These are phyloP conservation scores for Malthinus seriepunctatus DNA, from an alignment of 2,888 invertebrate species.

Conservation along the genomic window DNA sequence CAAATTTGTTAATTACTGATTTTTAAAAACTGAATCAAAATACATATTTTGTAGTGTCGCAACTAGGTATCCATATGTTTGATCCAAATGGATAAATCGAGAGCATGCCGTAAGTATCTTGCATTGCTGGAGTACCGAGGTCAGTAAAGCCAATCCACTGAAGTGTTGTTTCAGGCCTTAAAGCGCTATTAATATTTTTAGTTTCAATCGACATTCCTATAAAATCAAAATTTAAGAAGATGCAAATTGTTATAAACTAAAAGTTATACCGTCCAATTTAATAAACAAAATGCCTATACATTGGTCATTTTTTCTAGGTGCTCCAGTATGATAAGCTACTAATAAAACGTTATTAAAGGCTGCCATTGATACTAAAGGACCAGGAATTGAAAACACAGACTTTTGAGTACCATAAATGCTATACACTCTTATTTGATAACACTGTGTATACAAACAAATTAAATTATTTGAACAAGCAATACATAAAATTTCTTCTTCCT, in stretches of 20 bases:
- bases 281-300: slow-evolving; percentile 60
- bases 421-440: slow-evolving; percentile 78
- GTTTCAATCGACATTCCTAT: slow-evolving; percentile 49
- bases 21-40: slow-evolving; percentile 37
- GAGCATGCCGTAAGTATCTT: slow-evolving; percentile 78
- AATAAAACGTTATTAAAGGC: slow-evolving; percentile 65
- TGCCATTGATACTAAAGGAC: slow-evolving; percentile 71
- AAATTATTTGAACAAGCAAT: slow-evolving; percentile 71
- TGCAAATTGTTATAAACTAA: background rate
- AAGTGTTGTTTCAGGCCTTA: slow-evolving; percentile 69
- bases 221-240: background rate
- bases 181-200: slow-evolving; percentile 63
- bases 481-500: slow-evolving; percentile 76
- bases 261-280: slow-evolving; percentile 52
- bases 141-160: slow-evolving; percentile 83
- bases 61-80: slow-evolving; percentile 80
- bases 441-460: slow-evolving; percentile 78
- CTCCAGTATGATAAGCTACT: slow-evolving; percentile 68
- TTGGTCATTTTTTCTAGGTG: slow-evolving; percentile 59
- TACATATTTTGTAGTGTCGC: slow-evolving; percentile 74
- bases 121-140: slow-evolving; percentile 75
- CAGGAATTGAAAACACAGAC: slow-evolving; percentile 73
- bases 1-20: background rate
- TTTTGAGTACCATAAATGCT: slow-evolving; percentile 86
- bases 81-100: slow-evolving; percentile 70